Conservation (phyloP, 1,140 invertebrate genomes). For the Drosophila navojoa region DNA sequence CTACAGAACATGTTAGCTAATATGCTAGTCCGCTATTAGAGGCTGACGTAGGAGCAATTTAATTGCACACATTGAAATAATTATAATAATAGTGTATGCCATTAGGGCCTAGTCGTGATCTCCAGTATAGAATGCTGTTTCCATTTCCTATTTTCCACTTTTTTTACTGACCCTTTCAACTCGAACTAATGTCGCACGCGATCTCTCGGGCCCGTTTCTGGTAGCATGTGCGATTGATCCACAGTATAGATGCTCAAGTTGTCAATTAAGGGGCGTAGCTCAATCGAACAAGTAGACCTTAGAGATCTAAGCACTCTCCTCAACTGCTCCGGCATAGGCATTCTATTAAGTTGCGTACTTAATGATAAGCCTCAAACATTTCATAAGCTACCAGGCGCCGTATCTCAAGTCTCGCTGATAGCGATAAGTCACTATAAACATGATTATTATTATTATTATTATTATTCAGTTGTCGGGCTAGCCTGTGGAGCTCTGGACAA, state of each 20-base stretch:
- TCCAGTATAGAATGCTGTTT: constrained; percentile 4
- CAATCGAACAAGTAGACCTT: constrained; percentile 4
- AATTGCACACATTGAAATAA: constrained; percentile 20
- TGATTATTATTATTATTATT: constrained; percentile 33
- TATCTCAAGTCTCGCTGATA: constrained; percentile 53
- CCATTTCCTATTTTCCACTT: constrained; percentile 10
- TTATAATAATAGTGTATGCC: constrained; percentile 17
- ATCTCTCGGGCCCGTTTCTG: background rate
- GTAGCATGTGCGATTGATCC: background rate
- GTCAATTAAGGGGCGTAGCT: constrained; percentile 28
- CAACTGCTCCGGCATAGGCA: background rate
- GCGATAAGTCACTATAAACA: constrained; percentile 47
- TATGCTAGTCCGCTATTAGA: background rate
- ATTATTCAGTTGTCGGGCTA: constrained; percentile 11
- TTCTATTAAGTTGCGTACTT: constrained; percentile 2
- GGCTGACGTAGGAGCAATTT: background rate
- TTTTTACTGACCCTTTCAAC: background rate
- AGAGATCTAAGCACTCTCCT: constrained; percentile 3
- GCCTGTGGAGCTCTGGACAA: background rate
- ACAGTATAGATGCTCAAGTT: constrained; percentile 1
- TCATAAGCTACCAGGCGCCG: constrained; percentile 35
- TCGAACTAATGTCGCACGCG: constrained; percentile 4
- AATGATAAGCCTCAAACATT: constrained; percentile 41
- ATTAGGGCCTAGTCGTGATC: constrained; percentile 23
- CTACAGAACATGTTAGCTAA: background rate